Evolutionary conservation across 2,113 vertebrate species (phyloP).

Genomic region (Arenaria interpres): DNA sequence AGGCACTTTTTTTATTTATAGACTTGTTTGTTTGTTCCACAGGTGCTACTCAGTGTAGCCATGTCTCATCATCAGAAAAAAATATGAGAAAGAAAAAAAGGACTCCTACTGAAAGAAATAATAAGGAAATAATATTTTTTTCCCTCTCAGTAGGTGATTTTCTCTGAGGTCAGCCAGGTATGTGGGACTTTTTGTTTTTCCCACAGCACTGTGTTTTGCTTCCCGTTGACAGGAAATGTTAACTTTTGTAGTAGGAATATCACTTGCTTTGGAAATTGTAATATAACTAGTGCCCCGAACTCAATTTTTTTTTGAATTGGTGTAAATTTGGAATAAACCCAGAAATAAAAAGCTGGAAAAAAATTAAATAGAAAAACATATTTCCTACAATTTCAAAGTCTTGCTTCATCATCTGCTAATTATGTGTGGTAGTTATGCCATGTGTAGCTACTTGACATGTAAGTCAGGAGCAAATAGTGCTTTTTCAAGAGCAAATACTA

Average conservation of each 20-base stretch:
- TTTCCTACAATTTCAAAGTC: neutral
- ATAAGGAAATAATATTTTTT: neutral
- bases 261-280: neutral
- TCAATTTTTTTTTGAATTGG: neutral
- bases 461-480: neutral
- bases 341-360: neutral
- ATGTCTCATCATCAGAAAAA: neutral
- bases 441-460: neutral
- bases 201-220: conserved; percentile 9
- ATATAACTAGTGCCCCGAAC: neutral
- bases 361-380: neutral
- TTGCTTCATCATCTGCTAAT: neutral
- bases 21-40: neutral
- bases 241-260: neutral
- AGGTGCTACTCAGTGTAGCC: neutral
- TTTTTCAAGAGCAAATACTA: neutral
- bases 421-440: neutral
- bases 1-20: neutral
- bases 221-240: neutral
- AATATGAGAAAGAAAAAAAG: neutral
- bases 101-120: neutral
- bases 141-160: neutral
- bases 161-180: conserved; percentile 33
- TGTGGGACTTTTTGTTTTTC: neutral
- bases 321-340: neutral